Conservation (phyloP, 2,113 vertebrate genomes). For the Anseranas semipalmata region DNA sequence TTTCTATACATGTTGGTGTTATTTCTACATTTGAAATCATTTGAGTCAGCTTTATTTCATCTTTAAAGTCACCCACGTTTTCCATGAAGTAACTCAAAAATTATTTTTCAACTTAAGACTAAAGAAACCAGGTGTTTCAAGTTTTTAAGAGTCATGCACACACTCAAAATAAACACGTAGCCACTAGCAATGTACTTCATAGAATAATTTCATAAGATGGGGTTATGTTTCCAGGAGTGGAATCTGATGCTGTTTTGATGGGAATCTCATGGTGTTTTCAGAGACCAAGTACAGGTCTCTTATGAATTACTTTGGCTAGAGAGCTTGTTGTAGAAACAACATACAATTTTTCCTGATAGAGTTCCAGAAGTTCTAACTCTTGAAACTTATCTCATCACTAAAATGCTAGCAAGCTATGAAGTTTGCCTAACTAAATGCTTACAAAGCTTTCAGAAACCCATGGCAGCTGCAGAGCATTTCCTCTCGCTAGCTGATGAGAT, state of each 20-base stretch:
- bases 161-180: background rate
- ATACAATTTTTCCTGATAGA: constrained; percentile 12
- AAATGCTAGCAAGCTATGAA: background rate
- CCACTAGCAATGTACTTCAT: background rate
- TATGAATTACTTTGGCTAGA: constrained; percentile 14
- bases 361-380: background rate
- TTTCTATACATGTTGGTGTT: background rate
- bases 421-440: background rate
- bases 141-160: background rate
- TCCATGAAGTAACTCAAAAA: background rate
- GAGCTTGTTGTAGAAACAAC: background rate
- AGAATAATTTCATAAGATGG: background rate
- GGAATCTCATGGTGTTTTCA: background rate
- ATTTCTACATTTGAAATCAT: background rate
- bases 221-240: background rate
- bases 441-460: background rate
- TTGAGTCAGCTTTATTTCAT: background rate
- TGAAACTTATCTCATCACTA: background rate
- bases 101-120: background rate
- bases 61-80: background rate
- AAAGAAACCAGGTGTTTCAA: background rate
- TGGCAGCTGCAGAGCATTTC: background rate
- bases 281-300: background rate
- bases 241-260: background rate
- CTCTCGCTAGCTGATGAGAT: background rate